These are phyloP conservation scores for Platypus cylindrus DNA, from an alignment of 2,888 invertebrate genomes.

Conservation along the genomic window DNA sequence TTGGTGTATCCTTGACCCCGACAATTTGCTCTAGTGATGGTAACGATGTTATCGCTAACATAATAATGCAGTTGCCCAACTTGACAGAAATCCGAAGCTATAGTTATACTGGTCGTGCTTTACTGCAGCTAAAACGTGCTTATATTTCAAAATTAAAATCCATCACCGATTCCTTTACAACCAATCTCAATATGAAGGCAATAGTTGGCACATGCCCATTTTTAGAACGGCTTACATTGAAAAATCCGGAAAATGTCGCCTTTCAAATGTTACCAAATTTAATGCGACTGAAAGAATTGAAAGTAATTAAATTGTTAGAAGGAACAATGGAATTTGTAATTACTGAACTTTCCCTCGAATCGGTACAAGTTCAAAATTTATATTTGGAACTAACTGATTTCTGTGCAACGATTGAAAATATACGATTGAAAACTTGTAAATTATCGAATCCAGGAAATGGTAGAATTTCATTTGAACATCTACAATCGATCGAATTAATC, in stretches of 20 bases:
- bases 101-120: conserved; percentile 6
- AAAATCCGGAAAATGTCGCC: conserved; percentile 6
- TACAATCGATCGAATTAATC: conserved; percentile 9
- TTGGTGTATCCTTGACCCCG: conserved; percentile 1
- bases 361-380: conserved; percentile 4
- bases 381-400: conserved; percentile 5
- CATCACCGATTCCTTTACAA: conserved; percentile 8
- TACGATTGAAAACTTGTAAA: conserved; percentile 4
- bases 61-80: conserved; percentile 11
- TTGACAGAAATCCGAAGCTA: conserved; percentile 10
- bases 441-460: not conserved
- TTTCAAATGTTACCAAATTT: conserved; percentile 6
- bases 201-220: conserved; percentile 11
- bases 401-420: conserved; percentile 6
- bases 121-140: conserved; percentile 5
- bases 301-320: conserved; percentile 3
- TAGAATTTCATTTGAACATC: conserved; percentile 7
- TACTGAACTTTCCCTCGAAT: conserved; percentile 3
- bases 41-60: conserved; percentile 1
- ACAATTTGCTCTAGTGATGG: conserved; percentile 1
- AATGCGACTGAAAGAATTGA: conserved; percentile 9
- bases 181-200: conserved; percentile 4
- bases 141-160: conserved; percentile 7
- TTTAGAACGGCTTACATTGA: conserved; percentile 8
- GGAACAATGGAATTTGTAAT: not conserved